A percentile compares a stretch with the other conserved stretches of the same genome.
These are phyloP conservation scores for Phaetusa simplex DNA, from an alignment of 2,113 vertebrate species.

Conservation along the genomic window DNA sequence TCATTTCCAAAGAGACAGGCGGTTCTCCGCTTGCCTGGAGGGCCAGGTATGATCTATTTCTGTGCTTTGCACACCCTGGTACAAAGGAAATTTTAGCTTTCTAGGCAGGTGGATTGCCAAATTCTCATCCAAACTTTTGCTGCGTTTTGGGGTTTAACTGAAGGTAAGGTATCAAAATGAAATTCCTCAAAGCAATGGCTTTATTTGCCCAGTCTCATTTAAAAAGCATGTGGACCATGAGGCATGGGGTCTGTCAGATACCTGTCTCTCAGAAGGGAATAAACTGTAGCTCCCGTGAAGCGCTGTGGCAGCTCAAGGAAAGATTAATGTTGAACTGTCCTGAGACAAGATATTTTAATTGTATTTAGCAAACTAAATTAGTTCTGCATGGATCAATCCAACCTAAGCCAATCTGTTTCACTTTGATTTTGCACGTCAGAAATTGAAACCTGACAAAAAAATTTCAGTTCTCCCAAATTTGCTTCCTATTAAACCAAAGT, in stretches of 20 bases:
- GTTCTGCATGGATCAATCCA: constrained; percentile 20
- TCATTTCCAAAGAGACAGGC: background rate
- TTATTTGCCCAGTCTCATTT: background rate
- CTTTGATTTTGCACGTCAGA: background rate
- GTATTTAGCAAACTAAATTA: constrained; percentile 51
- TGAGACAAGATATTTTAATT: constrained; percentile 52
- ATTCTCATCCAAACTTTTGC: background rate
- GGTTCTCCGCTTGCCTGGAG: background rate
- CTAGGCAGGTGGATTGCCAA: background rate
- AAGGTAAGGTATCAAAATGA: background rate
- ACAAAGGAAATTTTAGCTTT: background rate
- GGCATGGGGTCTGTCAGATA: background rate
- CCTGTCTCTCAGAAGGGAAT: background rate
- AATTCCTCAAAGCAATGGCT: background rate
- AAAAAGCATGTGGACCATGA: background rate
- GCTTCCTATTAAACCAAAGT: background rate
- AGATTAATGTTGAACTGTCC: constrained; percentile 36
- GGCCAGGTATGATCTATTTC: background rate
- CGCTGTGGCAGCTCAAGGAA: background rate
- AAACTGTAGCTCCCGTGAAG: background rate
- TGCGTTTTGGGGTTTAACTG: background rate
- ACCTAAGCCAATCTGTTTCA: background rate
- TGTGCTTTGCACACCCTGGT: background rate
- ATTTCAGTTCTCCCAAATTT: background rate
- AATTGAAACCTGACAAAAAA: constrained; percentile 3